These are phyloP conservation scores for Astropecten irregularis DNA, from an alignment of 53 echinoderm and acorn worm species.

Conservation along the genomic window DNA sequence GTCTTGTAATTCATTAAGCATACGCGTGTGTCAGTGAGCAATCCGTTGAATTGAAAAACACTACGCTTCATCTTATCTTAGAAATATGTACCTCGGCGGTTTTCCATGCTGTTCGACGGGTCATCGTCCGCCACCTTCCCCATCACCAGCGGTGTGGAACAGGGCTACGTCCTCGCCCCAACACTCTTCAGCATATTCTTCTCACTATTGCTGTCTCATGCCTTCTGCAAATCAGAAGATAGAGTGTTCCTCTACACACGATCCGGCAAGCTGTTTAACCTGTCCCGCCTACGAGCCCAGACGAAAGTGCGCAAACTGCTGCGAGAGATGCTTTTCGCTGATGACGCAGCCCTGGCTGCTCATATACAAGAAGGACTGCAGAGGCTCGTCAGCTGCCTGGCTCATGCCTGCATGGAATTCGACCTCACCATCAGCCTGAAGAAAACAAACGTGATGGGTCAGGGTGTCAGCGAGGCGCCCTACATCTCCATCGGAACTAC, in stretches of 20 bases:
- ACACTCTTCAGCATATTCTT: conserved; percentile 55
- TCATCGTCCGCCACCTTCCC: background rate
- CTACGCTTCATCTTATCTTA: no score
- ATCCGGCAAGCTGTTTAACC: conserved; percentile 31
- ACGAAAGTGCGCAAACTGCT: conserved; percentile 1
- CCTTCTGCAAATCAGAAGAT: conserved; percentile 15
- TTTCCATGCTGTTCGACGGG: conserved; percentile 22
- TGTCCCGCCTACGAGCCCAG: conserved; percentile 29
- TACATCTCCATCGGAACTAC: conserved; percentile 23
- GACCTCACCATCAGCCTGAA: conserved; percentile 69
- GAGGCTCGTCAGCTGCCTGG: conserved; percentile 29
- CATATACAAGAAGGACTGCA: conserved; percentile 2
- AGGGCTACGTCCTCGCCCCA: conserved; percentile 47
- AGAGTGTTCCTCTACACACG: no score
- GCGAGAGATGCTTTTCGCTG: conserved; percentile 54
- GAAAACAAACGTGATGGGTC: conserved; percentile 57
- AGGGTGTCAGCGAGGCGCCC: background rate
- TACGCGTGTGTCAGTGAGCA: no score
- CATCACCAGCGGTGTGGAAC: conserved; percentile 38
- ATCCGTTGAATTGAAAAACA: no score
- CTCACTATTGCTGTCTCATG: conserved; percentile 15
- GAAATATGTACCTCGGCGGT: no score
- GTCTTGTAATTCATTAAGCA: no score
- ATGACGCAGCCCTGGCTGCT: conserved; percentile 35
- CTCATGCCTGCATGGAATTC: conserved; percentile 62